Conservation (phyloP, 2,888 invertebrate species). For the Epistrophe eligans region DNA sequence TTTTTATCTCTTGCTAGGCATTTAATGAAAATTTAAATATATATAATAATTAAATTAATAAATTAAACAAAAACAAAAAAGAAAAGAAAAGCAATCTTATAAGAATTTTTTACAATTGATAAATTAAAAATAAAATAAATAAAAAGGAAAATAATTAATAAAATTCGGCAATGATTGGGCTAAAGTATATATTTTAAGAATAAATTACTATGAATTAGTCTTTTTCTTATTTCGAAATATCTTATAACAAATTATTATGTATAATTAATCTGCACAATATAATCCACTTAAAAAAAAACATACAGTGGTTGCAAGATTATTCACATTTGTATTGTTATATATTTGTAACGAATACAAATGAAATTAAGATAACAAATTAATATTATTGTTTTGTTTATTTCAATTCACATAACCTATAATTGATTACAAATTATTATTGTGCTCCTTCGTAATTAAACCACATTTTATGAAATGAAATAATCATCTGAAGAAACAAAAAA, state of each 20-base stretch:
- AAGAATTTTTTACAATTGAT: slow-evolving; percentile 69
- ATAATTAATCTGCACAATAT: slow-evolving; percentile 51
- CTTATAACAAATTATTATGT: slow-evolving; percentile 16
- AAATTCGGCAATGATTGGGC: slow-evolving; percentile 42
- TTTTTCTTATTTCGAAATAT: slow-evolving; percentile 26
- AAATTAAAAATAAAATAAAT: slow-evolving; percentile 34
- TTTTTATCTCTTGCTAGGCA: slow-evolving; percentile 63
- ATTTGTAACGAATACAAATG: slow-evolving; percentile 33
- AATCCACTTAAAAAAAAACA: slow-evolving; percentile 22
- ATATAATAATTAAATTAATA: slow-evolving; percentile 40
- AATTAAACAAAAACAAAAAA: slow-evolving; percentile 21
- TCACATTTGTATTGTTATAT: slow-evolving; percentile 25
- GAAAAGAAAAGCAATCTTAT: slow-evolving; percentile 66
- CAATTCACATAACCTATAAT: slow-evolving; percentile 60
- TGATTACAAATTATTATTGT: slow-evolving; percentile 44
- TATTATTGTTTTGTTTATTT: neutral
- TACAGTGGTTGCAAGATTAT: slow-evolving; percentile 13
- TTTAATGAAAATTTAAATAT: slow-evolving; percentile 51
- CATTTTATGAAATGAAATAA: slow-evolving; percentile 44
- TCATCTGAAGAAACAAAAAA: slow-evolving; percentile 32
- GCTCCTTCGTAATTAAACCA: slow-evolving; percentile 53
- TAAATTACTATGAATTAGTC: slow-evolving; percentile 38
- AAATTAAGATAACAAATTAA: slow-evolving; percentile 19
- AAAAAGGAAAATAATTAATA: slow-evolving; percentile 20
- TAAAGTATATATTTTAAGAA: slow-evolving; percentile 29